Evolutionary conservation across 1,140 invertebrate species (phyloP).

Genomic region (Hypsibius dujardini): DNA sequence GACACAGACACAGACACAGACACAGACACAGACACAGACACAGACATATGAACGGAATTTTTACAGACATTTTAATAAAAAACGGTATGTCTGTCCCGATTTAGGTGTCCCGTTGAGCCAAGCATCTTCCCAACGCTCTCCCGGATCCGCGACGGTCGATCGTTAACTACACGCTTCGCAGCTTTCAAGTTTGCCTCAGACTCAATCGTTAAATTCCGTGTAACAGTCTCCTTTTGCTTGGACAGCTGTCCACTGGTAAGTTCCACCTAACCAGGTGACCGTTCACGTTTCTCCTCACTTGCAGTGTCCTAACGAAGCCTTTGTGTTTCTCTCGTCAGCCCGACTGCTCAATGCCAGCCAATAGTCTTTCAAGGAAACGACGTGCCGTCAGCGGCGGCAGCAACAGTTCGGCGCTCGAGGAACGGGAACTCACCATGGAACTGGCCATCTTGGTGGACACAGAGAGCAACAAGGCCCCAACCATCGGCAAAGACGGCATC

Average conservation of each 20-base stretch:
- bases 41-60: too few species aligned
- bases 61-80: too few species aligned
- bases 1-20: too few species aligned
- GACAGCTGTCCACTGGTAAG: conserved; percentile 18
- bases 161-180: conserved; percentile 13
- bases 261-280: not conserved
- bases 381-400: not conserved
- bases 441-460: conserved; percentile 14
- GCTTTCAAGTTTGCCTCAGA: conserved; percentile 21
- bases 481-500: conserved; percentile 16
- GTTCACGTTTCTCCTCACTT: too few species aligned
- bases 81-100: too few species aligned
- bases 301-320: not conserved
- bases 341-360: not conserved
- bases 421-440: conserved; percentile 14
- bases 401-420: not conserved
- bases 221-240: conserved; percentile 22
- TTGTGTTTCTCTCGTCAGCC: not conserved
- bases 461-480: not conserved
- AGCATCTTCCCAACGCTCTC: conserved; percentile 5
- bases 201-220: conserved; percentile 20
- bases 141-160: not conserved
- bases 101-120: conserved; percentile 7
- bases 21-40: too few species aligned
- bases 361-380: not conserved